Evolutionary conservation across 2,888 invertebrate genomes (phyloP), one percentile per base, ranked within the genome.

Genomic region (Trissolcus japonicus): DNA sequence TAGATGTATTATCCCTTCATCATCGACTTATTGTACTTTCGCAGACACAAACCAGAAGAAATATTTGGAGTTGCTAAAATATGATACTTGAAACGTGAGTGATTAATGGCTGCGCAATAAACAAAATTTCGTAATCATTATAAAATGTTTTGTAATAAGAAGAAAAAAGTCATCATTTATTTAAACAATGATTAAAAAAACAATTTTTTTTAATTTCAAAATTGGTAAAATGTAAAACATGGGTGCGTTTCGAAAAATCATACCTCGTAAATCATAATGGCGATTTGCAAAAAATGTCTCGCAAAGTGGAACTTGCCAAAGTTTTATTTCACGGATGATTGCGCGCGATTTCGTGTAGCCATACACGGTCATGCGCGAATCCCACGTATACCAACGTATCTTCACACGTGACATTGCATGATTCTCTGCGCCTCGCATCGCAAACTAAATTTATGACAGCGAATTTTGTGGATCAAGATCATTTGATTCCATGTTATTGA

Each of bases 1-100:
- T 83, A 83, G 83, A 84, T 83, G 84, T 82, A 85, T 87, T 85
- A 86, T 84, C 82, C 81, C 81, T 83, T 84, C 82, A 82, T 81
- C 84, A 82, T 83, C 81, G 84, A 82, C 84, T 85, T 85, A 84
- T 35, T 35, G 35, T 84, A 83, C 81, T 83, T 79, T 77, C 9
- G 48, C 61, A 43, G 55, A 51, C 65, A 43, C 60, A 75, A 61
- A n/a, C n/a, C 14, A 51, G 55, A 16, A 59, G 40, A 59, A 78
- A 68, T 69, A 73, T 73, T 73, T 66, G 57, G 60, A 60, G 73
- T 35, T 17, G 48, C 25, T 7, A 41, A 60, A 66, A 61, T 55
- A 65, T 14, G 72, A 65, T 72, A 48, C 53, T 61, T 29, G 29
- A 19, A 6, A 46, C 35, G 17, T 11, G 29, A 9, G 40, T 72